Evolutionary conservation across 1,140 invertebrate genomes (phyloP).

Genomic region (Drosophila lacteicornis): DNA sequence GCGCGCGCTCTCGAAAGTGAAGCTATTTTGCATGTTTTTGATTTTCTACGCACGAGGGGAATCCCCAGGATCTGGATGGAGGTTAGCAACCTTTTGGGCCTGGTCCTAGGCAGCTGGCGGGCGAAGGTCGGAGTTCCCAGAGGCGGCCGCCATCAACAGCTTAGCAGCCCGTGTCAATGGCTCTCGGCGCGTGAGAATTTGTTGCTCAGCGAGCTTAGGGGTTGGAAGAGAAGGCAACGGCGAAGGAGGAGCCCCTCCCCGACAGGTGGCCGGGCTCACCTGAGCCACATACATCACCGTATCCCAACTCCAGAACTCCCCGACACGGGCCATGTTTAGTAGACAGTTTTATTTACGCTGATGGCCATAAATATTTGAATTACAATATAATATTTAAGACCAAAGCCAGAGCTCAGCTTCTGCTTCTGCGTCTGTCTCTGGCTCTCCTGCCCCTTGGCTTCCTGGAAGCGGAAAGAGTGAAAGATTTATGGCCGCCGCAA

Average conservation of each 20-base stretch:
- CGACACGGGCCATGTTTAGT: constrained; percentile 51
- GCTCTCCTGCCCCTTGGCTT: background rate
- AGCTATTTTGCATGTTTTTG: constrained; percentile 76
- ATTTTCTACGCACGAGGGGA: constrained; percentile 44
- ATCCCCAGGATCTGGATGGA: background rate
- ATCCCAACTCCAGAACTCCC: constrained; percentile 1
- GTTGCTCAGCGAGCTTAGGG: constrained; percentile 63
- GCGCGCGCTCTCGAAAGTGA: constrained; percentile 26
- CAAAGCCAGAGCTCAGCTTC: constrained; percentile 38
- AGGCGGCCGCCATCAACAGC: constrained; percentile 52
- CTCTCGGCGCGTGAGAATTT: constrained; percentile 75
- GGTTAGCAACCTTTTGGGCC: constrained; percentile 9
- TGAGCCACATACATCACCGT: constrained; percentile 63
- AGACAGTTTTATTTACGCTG: constrained; percentile 82
- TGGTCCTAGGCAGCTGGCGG: constrained; percentile 26
- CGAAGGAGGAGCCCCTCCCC: background rate
- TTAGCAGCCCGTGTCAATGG: constrained; percentile 79
- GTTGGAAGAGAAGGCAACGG: background rate
- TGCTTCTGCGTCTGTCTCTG: constrained; percentile 2
- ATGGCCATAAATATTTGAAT: constrained; percentile 83
- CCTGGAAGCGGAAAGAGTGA: constrained; percentile 34
- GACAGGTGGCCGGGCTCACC: constrained; percentile 52
- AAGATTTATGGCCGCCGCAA: constrained; percentile 79
- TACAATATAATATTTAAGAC: constrained; percentile 83
- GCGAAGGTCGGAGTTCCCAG: constrained; percentile 45